Evolutionary conservation across 2,888 invertebrate species (phyloP).

Genomic region (Chydorus sphaericus): DNA sequence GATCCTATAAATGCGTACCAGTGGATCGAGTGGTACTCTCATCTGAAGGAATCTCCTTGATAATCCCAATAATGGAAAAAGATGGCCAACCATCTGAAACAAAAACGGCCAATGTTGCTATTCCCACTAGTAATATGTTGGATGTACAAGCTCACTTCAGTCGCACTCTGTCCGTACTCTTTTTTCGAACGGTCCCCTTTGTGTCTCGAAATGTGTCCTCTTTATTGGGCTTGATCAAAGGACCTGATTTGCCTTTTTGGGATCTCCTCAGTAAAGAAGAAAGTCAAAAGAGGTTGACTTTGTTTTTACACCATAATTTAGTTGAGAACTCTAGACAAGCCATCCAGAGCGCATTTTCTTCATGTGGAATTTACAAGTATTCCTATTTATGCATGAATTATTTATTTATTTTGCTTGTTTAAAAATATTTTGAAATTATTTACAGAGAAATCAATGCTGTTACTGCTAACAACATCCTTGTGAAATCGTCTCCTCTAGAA

Average conservation of each 20-base stretch:
- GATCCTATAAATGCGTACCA: slow-evolving; percentile 65
- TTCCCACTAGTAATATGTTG: slow-evolving; percentile 52
- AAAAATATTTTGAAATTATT: too few species aligned
- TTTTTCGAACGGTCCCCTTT: slow-evolving; percentile 56
- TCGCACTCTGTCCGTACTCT: slow-evolving; percentile 57
- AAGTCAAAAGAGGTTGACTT: slow-evolving; percentile 54
- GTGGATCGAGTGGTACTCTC: slow-evolving; percentile 48
- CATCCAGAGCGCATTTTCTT: slow-evolving; percentile 46
- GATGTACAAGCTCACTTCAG: slow-evolving; percentile 64
- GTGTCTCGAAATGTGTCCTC: slow-evolving; percentile 54
- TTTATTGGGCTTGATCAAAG: slow-evolving; percentile 51
- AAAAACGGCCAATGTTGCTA: slow-evolving; percentile 36
- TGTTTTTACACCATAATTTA: slow-evolving; percentile 54
- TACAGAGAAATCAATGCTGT: slow-evolving; percentile 54
- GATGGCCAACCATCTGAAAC: not conserved
- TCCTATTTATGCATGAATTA: too few species aligned
- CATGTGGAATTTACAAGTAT: too few species aligned
- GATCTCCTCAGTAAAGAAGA: slow-evolving; percentile 42
- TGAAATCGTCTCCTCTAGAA: slow-evolving; percentile 56
- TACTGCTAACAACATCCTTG: slow-evolving; percentile 68
- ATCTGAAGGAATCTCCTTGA: slow-evolving; percentile 31
- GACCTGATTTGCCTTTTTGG: too few species aligned
- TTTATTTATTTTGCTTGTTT: too few species aligned
- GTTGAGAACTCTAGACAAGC: slow-evolving; percentile 47
- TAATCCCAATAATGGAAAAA: slow-evolving; percentile 28